Percentiles rank a stretch among this genome's conserved stretches.
These are phyloP conservation scores for Patagioenas fasciata DNA, from an alignment of 2,113 vertebrate genomes.

Conservation along the genomic window DNA sequence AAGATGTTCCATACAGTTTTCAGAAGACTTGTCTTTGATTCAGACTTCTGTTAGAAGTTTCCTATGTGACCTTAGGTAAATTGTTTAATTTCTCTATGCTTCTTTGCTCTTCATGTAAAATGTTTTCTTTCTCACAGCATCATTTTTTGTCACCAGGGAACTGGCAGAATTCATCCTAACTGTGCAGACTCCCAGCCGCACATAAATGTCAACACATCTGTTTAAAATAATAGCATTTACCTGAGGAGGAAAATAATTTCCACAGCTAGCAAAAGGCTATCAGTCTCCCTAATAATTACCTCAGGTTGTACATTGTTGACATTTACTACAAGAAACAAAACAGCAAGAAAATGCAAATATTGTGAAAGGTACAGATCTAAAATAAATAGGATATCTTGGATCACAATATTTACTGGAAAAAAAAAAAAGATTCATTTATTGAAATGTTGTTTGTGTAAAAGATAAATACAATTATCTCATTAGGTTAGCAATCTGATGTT, in stretches of 20 bases:
- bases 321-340: slow-evolving; percentile 49
- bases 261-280: background rate
- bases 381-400: background rate
- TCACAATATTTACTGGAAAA: slow-evolving; percentile 34
- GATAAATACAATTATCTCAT: background rate
- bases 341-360: slow-evolving; percentile 25
- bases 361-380: background rate
- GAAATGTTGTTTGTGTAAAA: background rate
- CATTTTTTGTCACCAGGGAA: background rate
- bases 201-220: background rate
- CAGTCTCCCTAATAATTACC: slow-evolving; percentile 44
- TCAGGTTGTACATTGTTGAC: slow-evolving; percentile 38
- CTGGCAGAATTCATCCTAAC: background rate
- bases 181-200: background rate
- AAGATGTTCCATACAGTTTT: background rate
- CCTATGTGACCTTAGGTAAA: background rate
- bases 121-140: background rate
- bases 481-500: background rate
- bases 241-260: slow-evolving; percentile 17
- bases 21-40: background rate
- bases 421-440: slow-evolving; percentile 37
- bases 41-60: background rate
- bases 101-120: background rate
- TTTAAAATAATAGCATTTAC: background rate
- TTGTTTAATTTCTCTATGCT: background rate